Base-by-base conservation (phyloP, 2,113 vertebrate genomes). In the Erythrocebus patas region DNA sequence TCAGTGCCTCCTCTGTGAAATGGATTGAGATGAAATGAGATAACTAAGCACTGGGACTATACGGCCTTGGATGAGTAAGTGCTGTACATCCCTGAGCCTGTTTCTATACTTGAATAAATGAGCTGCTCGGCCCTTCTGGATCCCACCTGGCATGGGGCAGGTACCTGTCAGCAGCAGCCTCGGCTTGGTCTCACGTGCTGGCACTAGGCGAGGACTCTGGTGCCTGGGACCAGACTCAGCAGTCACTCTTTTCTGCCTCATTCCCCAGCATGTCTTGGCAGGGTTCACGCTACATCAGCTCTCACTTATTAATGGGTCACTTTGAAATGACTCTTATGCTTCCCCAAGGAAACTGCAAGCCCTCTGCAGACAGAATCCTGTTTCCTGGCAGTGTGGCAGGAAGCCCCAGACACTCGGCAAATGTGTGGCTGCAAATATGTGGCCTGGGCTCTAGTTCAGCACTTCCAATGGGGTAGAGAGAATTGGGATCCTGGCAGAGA, bases 261-360 rank as follows among this genome's bases (percentile, higher is more conserved):
- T 75, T 43, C 78, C 55, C 68, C 68, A 55, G 73, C 80, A 22
- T 57, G 86, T n/a, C 89, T 79, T 70, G 92, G 92, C 92, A 68
- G 50, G 27, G 82, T 38, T 89, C 43, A 61, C 12, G 27, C 25
- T 16, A 18, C 9, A 22, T 70, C 61, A 57, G 93, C 16, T 1
- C 43, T 93, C 17, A 4, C 52, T 90, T 73, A 93, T 85, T 91
- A 93, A 70, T 57, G 40, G 89, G 68, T 91, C 95, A 75, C 93
- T 95, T 78, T 91, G 95, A 95, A 94, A 75, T 68, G 79, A 91
- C 76, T 79, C 38, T 68, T 81, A 40, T 0, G 30, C 68, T 78
- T 85, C 76, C 81, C 70, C 61, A 83, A n/a, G 79, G 91, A 86
- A 91, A 90, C 72, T 1, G 30, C 66, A 89, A 85, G 95, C 43